A percentile compares a stretch with the other conserved stretches of the same genome.
phyloP scores from a whole-genome alignment of 2,888 invertebrate species.

The Scaptomyza reducta region DNA sequence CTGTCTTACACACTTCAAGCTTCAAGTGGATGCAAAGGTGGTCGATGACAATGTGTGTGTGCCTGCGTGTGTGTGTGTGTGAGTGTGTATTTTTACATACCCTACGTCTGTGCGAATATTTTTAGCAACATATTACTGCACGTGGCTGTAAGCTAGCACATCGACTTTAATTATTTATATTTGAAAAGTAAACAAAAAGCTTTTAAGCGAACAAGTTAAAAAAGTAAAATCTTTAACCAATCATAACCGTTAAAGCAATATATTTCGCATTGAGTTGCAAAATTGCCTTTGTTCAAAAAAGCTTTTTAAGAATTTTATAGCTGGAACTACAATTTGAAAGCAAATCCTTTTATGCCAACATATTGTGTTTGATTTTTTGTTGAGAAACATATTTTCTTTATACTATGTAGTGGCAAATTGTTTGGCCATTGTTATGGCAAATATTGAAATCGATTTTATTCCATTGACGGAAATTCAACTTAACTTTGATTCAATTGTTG shows the following conservation, averaged over 20 bases:
- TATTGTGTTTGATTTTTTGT: background rate
- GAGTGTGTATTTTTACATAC: background rate
- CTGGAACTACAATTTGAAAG: too few relatives aligned
- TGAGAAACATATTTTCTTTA: background rate
- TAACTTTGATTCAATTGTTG: conserved; percentile 1
- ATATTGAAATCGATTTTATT: background rate
- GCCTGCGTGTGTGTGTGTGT: background rate
- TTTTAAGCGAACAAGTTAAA: background rate
- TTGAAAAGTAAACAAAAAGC: background rate
- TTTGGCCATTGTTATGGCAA: background rate
- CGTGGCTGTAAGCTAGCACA: background rate
- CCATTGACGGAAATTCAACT: background rate
- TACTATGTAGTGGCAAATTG: background rate
- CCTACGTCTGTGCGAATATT: conserved; percentile 1
- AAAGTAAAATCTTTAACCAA: background rate
- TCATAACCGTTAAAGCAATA: background rate
- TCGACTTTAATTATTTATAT: background rate
- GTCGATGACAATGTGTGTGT: background rate
- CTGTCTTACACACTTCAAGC: conserved; percentile 1
- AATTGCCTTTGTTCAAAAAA: too few relatives aligned
- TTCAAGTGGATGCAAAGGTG: background rate
- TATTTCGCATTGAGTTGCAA: too few relatives aligned
- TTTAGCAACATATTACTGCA: background rate
- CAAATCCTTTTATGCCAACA: too few relatives aligned
- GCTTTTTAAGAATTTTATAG: too few relatives aligned